Evolutionary conservation across 2,113 vertebrate genomes (phyloP), one percentile per base, ranked within the genome.

Genomic region (Phyllostomus discolor): DNA sequence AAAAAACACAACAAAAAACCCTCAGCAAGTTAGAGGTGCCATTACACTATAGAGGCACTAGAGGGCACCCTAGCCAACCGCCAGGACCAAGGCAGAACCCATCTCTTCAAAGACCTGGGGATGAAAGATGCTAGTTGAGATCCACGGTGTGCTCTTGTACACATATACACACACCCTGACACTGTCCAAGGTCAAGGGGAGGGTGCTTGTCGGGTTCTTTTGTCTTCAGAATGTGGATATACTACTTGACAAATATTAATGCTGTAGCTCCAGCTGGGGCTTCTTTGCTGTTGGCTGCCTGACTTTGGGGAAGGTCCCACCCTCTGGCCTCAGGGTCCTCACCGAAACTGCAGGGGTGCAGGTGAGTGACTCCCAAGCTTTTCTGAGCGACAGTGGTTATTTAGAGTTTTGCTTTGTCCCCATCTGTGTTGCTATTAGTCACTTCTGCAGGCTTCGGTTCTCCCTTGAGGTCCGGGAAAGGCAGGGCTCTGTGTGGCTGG

Each of bases 1-100:
- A n/a, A n/a, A n/a, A n/a, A n/a, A n/a, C n/a, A n/a, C n/a, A n/a
- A n/a, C n/a, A n/a, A n/a, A n/a, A n/a, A n/a, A n/a, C n/a, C n/a
- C 52, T 46, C 3, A 10, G 8, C 78, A 89, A 67, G 52, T 35
- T n/a, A 62, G 69, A 70, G 35, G 5, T 66, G 87, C 64, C 50
- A 10, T 93, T 87, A 92, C 57, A 90, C 31, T 1, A 22, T n/a
- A 41, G 31, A 54, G 78, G 14, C 95, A 88, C 92, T 48, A 97
- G 94, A 96, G 59, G 94, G 90, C 84, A 28, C 66, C 41, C 75
- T 43, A 80, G 12, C 10, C 79, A 52, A 84, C 19, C 2, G 1
- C 75, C 8, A 43, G 50, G 72, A 72, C 57, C 75, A 7, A 46
- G 33, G 35, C 76, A 24, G 20, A 76, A 7, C 0, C 20, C 4